These are phyloP conservation scores for Mionectes macconnelli DNA, from an alignment of 2,113 vertebrate genomes.

Conservation along the genomic window DNA sequence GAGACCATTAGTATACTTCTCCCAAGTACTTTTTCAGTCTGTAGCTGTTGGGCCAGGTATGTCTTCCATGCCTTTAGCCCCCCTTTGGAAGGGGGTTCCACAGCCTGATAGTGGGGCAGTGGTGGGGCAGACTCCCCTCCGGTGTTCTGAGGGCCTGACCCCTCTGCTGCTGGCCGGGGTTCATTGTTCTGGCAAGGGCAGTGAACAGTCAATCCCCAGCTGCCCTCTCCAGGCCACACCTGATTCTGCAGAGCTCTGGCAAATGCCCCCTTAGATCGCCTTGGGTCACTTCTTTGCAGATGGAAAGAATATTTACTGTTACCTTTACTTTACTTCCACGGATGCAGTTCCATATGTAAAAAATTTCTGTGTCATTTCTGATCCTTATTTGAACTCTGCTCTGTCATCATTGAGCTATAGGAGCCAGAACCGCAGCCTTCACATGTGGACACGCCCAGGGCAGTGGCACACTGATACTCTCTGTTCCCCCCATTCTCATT, in stretches of 20 bases:
- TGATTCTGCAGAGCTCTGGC: not conserved
- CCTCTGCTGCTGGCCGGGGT: fast-evolving
- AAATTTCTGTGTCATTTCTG: not conserved
- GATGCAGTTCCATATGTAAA: not conserved
- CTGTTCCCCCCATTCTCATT: not conserved
- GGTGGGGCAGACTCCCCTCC: not conserved
- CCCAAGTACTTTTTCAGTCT: not conserved
- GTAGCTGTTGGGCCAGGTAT: not conserved
- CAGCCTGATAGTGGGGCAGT: not conserved
- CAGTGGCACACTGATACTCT: not conserved
- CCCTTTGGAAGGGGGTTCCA: not conserved
- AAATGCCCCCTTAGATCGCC: not conserved
- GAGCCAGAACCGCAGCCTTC: not conserved
- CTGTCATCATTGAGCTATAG: not conserved
- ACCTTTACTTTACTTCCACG: not conserved
- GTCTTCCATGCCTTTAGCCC: not conserved
- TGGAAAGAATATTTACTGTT: not conserved
- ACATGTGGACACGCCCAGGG: not conserved
- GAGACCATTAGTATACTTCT: not conserved
- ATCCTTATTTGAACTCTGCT: not conserved
- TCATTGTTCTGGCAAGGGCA: not conserved
- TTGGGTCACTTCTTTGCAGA: not conserved
- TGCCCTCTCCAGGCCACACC: not conserved
- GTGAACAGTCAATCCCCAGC: not conserved
- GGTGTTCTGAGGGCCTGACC: not conserved